A percentile compares a stretch with the other conserved stretches of the same genome.
Conservation (phyloP, 2,113 vertebrate genomes). For the Nannospalax galili region DNA sequence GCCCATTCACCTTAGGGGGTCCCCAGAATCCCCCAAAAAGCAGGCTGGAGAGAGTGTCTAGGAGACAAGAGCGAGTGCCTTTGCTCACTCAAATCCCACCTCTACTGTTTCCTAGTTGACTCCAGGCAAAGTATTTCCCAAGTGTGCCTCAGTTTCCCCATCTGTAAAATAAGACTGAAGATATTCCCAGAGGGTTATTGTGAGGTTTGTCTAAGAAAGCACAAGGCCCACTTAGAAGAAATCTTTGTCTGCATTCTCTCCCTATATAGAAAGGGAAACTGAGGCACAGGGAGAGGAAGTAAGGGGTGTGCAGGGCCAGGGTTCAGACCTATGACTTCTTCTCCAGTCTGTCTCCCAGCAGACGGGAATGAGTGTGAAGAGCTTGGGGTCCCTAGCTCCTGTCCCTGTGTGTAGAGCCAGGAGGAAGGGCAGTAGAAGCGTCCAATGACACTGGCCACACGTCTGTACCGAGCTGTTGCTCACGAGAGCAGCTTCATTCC, state of each 20-base stretch:
- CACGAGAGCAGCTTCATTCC: not conserved
- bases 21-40: no score
- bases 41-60: not conserved
- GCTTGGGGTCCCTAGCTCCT: not conserved
- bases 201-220: not conserved
- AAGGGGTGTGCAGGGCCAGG: not conserved
- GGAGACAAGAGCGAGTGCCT: not conserved
- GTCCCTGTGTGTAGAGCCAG: not conserved
- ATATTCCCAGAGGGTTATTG: not conserved
- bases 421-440: not conserved
- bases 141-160: not conserved
- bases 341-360: not conserved
- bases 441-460: no score
- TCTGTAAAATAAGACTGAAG: not conserved
- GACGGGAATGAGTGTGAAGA: not conserved
- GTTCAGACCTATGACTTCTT: not conserved
- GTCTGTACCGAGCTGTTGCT: fast-evolving
- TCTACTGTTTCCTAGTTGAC: not conserved
- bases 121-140: no score
- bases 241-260: not conserved
- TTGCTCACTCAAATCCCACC: not conserved
- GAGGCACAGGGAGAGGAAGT: not conserved
- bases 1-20: not conserved
- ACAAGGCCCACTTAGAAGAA: not conserved
- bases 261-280: not conserved